Base-by-base conservation (phyloP, 2,888 invertebrate genomes). In the Drymonia ruficornis region DNA sequence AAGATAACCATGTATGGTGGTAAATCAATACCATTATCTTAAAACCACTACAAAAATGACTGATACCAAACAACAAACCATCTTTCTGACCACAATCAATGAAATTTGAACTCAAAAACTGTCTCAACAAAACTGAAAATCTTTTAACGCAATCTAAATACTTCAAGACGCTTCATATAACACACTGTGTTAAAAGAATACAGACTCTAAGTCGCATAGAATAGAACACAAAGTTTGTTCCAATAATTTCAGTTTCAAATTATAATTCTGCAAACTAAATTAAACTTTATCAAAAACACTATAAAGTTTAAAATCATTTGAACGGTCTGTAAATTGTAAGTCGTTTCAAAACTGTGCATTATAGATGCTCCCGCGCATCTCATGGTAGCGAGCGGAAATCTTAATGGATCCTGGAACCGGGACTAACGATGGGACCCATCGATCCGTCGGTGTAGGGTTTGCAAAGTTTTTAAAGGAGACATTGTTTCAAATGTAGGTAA, bases 11-110 rank as follows among this genome's bases (percentile, higher is more conserved):
- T 80, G 76, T 80, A 80, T 71, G 79, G 80, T 79, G 83, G 86
- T 87, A 86, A 91, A 89, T 89, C 91, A 91, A 91, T 91, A 90
- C 84, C 84, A 91, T 91, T 90, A 91, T 87, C 88, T 88, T 83
- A 80, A 86, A 90, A 89, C 89, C 88, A 89, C 89, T 83, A 87
- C 86, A 90, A 91, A 89, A 91, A 86, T 87, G 84, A 88, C 81
- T 81, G 76, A 85, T 86, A 79, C 81, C 77, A 73, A 82, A 81
- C 81, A 78, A 77, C 79, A 63, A 40, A 58, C 67, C 71, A 73
- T 70, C 78, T 83, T 86, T 84, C 84, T 84, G 84, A n/a, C 12
- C 23, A 9, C 5, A 0, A 29, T 16, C 59, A 74, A 50, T 50
- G 55, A 52, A 78, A 60, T 64, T 50, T 58, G 51, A 23, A 60